These are phyloP conservation scores for Heloderma charlesbogerti DNA, from an alignment of 2,113 vertebrate species.

Conservation along the genomic window DNA sequence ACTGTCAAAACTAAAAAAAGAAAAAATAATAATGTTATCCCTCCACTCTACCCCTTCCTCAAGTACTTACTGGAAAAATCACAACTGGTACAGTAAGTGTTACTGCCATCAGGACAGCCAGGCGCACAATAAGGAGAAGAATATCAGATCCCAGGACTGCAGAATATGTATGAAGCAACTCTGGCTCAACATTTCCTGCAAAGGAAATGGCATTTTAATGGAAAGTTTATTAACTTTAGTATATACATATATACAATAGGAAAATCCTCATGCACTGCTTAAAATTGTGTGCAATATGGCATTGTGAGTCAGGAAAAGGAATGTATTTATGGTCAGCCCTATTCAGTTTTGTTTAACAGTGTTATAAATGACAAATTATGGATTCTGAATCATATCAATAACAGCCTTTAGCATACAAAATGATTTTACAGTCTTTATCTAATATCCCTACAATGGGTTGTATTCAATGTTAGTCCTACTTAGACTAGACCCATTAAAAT, in stretches of 20 bases:
- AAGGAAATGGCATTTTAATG: slow-evolving; percentile 39
- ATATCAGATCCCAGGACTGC: slow-evolving; percentile 81
- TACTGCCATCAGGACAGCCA: slow-evolving; percentile 94
- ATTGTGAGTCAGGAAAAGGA: no score
- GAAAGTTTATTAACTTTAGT: background rate
- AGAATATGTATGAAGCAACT: slow-evolving; percentile 95
- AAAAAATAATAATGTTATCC: no score
- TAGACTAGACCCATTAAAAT: background rate
- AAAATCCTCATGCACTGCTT: background rate
- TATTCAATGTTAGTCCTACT: background rate
- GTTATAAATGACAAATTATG: background rate
- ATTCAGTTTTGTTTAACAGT: background rate
- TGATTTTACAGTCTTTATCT: background rate
- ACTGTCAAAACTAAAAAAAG: background rate
- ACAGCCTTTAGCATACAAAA: background rate
- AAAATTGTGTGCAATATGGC: background rate
- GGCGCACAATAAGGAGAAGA: slow-evolving; percentile 91
- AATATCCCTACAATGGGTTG: background rate
- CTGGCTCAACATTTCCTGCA: slow-evolving; percentile 86
- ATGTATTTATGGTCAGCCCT: background rate
- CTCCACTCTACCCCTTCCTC: no score
- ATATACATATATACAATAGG: background rate
- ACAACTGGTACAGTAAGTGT: slow-evolving; percentile 96
- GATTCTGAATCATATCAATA: background rate
- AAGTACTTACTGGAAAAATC: slow-evolving; percentile 92